Evolutionary conservation across 2,797 vertebrate species (phyloP), one percentile per base, ranked within the genome.

Genomic region (Loris lydekkerianus): DNA sequence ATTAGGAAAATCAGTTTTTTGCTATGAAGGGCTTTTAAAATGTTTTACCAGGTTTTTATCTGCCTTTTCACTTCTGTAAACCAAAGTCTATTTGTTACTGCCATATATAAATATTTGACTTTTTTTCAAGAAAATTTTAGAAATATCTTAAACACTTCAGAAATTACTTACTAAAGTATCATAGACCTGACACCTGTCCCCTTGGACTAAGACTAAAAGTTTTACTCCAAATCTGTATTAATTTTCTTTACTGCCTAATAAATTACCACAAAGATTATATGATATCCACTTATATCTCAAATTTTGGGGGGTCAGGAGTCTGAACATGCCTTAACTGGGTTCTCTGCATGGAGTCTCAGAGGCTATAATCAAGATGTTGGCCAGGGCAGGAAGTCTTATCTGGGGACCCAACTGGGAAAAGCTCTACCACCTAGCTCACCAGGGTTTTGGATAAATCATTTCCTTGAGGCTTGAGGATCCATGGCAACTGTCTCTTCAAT

Each of bases 161-260:
- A 95, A 96, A 85, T 94, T 94, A 80, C 27, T 78, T 86, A 86
- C 34, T 69, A 89, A 90, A 95, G 49, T 76, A 92, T 88, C 46
- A 89, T 58, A 90, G 49, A 63, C 34, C 46, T 93, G 21, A 7
- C 56, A 56, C 82, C 18, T 86, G 10, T 81, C 43, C 20, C 92
- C 25, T 91, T 83, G 53, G 46, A 95, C 9, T 10, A 88, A 97
- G 40, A 94, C 31, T 90, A 92, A 86, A 90, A 95, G 49, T 72
- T 89, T 89, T 92, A 49, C 31, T 70, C 82, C 60, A 89, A 31
- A 53, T 4, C 20, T 63, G 1, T 84, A 73, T 84, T 89, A 17
- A 46, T 92, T 85, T 93, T 91, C 78, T 92, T 93, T 92, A 23
- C 60, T 78, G 18, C 13, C 58, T 63, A 93, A 40, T 20, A 93